Conservation (phyloP, 2,888 invertebrate genomes). For the Taenaris catops region DNA sequence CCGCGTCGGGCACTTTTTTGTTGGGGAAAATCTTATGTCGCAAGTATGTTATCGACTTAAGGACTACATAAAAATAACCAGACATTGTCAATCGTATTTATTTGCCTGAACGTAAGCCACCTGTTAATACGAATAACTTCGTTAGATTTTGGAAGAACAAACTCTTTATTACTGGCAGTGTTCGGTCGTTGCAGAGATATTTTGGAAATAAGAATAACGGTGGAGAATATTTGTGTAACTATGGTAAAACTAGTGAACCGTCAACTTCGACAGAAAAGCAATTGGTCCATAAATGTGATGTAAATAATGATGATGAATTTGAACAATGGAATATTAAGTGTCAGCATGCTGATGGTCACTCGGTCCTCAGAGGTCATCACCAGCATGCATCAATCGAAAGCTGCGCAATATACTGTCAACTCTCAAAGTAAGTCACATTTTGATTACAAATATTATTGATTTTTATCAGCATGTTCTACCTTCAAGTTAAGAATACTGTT, state of each 20-base stretch:
- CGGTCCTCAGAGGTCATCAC: constrained; percentile 65
- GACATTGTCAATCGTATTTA: constrained; percentile 64
- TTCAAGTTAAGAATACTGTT: too few species aligned
- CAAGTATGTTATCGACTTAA: too few species aligned
- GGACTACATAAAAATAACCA: too few species aligned
- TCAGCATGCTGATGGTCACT: constrained; percentile 65
- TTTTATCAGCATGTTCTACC: too few species aligned
- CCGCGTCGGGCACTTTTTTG: too few species aligned
- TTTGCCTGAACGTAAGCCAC: constrained; percentile 56
- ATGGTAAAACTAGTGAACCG: constrained; percentile 47
- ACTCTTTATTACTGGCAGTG: constrained; percentile 63
- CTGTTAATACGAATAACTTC: constrained; percentile 61
- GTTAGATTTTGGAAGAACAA: constrained; percentile 74
- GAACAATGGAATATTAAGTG: constrained; percentile 53
- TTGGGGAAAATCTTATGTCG: too few species aligned
- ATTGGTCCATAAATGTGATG: constrained; percentile 36
- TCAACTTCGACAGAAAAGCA: constrained; percentile 51
- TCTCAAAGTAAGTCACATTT: constrained; percentile 65
- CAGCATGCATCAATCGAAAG: constrained; percentile 65
- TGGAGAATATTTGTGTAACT: constrained; percentile 50
- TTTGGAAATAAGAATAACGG: constrained; percentile 56
- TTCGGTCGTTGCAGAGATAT: constrained; percentile 63
- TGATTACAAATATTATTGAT: too few species aligned
- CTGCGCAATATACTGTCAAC: constrained; percentile 70
- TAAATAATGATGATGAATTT: constrained; percentile 44